These are phyloP conservation scores for Pseudomugil tenellus DNA, from an alignment of 2,797 vertebrate species.

Conservation along the genomic window DNA sequence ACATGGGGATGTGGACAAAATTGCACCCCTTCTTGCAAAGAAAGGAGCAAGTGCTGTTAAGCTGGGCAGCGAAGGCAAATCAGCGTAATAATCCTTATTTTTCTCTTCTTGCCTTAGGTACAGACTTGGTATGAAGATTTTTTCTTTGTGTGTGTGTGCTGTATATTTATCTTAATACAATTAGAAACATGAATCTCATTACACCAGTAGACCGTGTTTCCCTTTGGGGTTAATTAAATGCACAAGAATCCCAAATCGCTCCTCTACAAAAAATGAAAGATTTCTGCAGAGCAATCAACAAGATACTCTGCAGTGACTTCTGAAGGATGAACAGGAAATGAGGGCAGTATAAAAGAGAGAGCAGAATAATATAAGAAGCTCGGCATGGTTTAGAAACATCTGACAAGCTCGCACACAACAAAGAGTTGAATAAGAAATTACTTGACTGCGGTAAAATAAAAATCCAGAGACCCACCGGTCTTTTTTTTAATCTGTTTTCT, in stretches of 20 bases:
- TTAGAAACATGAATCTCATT: constrained; percentile 14
- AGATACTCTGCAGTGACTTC: constrained; percentile 5
- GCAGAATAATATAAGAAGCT: constrained; percentile 6
- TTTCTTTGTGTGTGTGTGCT: neutral
- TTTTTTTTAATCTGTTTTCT: constrained; percentile 12
- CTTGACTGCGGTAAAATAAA: constrained; percentile 14
- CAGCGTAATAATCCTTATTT: constrained; percentile 87
- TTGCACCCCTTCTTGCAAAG: constrained; percentile 91
- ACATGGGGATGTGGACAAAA: constrained; percentile 93
- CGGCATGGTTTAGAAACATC: neutral
- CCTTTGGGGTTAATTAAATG: constrained; percentile 1
- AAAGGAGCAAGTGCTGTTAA: constrained; percentile 94
- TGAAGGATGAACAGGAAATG: constrained; percentile 4
- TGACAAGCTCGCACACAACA: neutral
- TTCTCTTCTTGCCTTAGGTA: neutral
- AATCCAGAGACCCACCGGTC: neutral
- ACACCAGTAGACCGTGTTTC: neutral
- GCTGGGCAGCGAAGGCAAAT: constrained; percentile 93
- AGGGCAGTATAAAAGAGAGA: neutral
- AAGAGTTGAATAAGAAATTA: neutral
- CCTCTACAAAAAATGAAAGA: neutral
- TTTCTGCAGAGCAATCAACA: neutral
- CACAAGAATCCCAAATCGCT: neutral
- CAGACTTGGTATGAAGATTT: neutral
- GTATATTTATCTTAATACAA: constrained; percentile 1